Base-by-base conservation (phyloP, 2,113 vertebrate genomes). In the Empidonax alnorum region DNA sequence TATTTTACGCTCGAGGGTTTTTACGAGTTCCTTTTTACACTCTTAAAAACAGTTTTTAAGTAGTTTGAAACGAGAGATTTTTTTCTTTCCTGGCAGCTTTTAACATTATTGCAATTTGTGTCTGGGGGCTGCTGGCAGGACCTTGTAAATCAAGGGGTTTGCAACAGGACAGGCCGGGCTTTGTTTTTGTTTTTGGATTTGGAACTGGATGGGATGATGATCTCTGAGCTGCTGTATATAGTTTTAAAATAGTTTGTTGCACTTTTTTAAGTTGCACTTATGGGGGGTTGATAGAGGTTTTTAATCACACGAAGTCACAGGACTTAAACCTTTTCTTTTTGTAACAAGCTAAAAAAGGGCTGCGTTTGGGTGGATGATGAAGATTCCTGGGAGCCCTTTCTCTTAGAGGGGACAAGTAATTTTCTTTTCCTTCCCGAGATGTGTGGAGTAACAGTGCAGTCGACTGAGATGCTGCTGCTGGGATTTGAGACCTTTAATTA, bases 11-110 rank as follows among this genome's bases (percentile, higher is more conserved):
- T 97, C 97, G 85, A 98, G 98, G 98, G 97, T 99, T 99, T 99
- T 99, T 99, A 99, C 99, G 98, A 98, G 99, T 99, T 99, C 98
- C 98, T 98, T 98, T 99, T 99, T 99, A 99, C 99, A 99, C 99
- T 98, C 98, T 98, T 98, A 98, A 98, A 97, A 98, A 99, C 98
- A 98, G 99, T 99, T 99, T 98, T 99, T 99, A 99, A 99, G 99
- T 99, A 98, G 98, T 98, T 98, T 98, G 97, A 97, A 98, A 98
- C 6, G 95, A 98, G 95, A 98, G 93, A 96, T 97, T 98, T 97
- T 97, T 98, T 98, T 98, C 96, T 98, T 98, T 98, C 98, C 98
- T 98, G 99, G 98, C 98, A 98, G 99, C 99, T 99, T 99, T 99
- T 99, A 99, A 99, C 98, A 98, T 98, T 98, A 96, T 97, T 98